Evolutionary conservation across 1,140 invertebrate species (phyloP).

Genomic region (Hylyphantes graminicola): DNA sequence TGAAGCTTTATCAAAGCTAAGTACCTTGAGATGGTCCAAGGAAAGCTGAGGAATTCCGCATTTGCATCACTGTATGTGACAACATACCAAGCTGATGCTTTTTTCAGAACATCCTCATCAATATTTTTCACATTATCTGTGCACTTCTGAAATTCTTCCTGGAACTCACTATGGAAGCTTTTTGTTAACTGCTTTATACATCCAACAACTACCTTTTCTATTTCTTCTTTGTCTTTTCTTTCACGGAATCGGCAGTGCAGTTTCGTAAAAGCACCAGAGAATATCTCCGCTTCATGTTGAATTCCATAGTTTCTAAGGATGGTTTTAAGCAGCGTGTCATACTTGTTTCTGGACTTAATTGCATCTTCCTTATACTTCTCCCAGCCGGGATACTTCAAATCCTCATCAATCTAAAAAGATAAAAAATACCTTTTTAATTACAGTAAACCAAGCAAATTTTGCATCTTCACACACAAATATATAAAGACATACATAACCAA

Average conservation of each 20-base stretch:
- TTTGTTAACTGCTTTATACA: conserved; percentile 26
- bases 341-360: conserved; percentile 36
- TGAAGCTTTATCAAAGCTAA: conserved; percentile 42
- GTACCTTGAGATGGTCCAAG: conserved; percentile 46
- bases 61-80: conserved; percentile 27
- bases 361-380: conserved; percentile 54
- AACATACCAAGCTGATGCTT: conserved; percentile 58
- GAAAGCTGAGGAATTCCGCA: conserved; percentile 49
- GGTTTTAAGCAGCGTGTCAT: conserved; percentile 1
- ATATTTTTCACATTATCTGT: background rate
- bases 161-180: conserved; percentile 41
- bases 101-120: conserved; percentile 6
- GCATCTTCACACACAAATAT: too few relatives aligned
- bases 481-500: too few relatives aligned
- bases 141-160: conserved; percentile 32
- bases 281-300: conserved; percentile 45
- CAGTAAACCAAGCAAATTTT: too few relatives aligned
- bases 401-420: conserved; percentile 42
- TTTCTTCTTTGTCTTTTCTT: conserved; percentile 43
- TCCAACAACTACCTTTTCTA: conserved; percentile 42
- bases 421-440: background rate
- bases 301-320: conserved; percentile 48
- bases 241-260: conserved; percentile 45
- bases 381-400: conserved; percentile 60
- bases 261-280: conserved; percentile 41